Evolutionary conservation across 2,888 invertebrate genomes (phyloP), one percentile per base, ranked within the genome.

Genomic region (Hydriomena furcata): DNA sequence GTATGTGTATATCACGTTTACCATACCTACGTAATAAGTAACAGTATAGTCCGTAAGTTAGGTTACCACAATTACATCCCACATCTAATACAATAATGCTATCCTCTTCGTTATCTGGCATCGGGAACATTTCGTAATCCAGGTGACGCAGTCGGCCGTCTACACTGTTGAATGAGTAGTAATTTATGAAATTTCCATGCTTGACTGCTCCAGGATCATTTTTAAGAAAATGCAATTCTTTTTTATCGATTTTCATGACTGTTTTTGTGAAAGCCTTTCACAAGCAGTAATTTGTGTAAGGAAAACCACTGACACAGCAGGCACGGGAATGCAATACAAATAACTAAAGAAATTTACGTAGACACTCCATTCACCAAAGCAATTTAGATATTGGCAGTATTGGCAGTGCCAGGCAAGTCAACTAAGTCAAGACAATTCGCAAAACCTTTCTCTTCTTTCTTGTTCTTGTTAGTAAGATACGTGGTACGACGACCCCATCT

Each of bases 141-240:
- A 97, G 84, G 62, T 94, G 87, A 38, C 91, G 84, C 34, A 94
- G 88, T 68, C 97, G 92, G 61, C 94, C 93, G 49, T 91, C 88
- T 13, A 94, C 92, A 43, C 94, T 92, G 82, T 96, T 94, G 71
- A 97, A 97, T 60, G 94, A 89, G 75, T 97, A 97, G 75, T 97
- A 97, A 82, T 97, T 96, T 51, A 95, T 96, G 67, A 97, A 97
- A 83, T 97, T 97, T 42, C 97, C 97, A 87, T 91, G 92, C 73
- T 92, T 92, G 0, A 94, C 94, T 24, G 96, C 95, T 12, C 96
- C 96, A 8, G 96, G 96, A 79, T 95, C 93, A 46, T 87, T 82
- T 8, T 87, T 91, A 68, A 81, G 81, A 69, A 91, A 93, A 45
- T 78, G 58, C 23, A 92, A 66, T 17, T 82, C 77, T 13, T 70